These are phyloP conservation scores for Ramphastos sulfuratus DNA, from an alignment of 2,113 vertebrate species.

Conservation along the genomic window DNA sequence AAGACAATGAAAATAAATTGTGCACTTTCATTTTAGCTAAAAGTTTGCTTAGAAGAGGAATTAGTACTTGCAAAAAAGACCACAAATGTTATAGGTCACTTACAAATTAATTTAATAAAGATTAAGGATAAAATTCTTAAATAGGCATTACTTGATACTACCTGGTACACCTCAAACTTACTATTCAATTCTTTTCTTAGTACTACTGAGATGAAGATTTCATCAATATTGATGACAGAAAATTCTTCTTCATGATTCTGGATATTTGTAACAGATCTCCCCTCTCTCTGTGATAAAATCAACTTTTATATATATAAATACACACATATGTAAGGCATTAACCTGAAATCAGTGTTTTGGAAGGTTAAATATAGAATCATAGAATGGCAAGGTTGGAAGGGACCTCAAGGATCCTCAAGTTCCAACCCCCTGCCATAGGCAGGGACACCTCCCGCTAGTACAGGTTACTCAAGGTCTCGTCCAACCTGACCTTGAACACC, in stretches of 20 bases:
- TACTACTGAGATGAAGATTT: neutral
- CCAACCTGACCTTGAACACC: no score
- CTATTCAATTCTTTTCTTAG: neutral
- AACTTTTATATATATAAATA: no score
- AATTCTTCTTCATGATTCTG: neutral
- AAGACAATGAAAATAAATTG: conserved; percentile 21
- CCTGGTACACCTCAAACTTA: neutral
- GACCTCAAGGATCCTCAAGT: no score
- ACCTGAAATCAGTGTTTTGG: neutral
- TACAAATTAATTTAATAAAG: neutral
- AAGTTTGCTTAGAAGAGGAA: neutral
- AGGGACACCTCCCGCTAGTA: no score
- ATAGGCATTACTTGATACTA: neutral
- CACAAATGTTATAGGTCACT: rapidly evolving
- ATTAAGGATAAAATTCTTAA: neutral
- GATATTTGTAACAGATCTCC: neutral
- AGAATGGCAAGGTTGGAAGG: no score
- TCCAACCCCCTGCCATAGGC: no score
- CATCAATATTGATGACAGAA: neutral
- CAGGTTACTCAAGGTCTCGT: no score
- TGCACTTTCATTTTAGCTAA: conserved; percentile 45
- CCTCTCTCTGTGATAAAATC: neutral
- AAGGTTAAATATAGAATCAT: neutral
- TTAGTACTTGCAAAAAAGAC: neutral
- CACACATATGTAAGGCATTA: no score